These are phyloP conservation scores for Aramus guarauna DNA, from an alignment of 2,113 vertebrate species.

Conservation along the genomic window DNA sequence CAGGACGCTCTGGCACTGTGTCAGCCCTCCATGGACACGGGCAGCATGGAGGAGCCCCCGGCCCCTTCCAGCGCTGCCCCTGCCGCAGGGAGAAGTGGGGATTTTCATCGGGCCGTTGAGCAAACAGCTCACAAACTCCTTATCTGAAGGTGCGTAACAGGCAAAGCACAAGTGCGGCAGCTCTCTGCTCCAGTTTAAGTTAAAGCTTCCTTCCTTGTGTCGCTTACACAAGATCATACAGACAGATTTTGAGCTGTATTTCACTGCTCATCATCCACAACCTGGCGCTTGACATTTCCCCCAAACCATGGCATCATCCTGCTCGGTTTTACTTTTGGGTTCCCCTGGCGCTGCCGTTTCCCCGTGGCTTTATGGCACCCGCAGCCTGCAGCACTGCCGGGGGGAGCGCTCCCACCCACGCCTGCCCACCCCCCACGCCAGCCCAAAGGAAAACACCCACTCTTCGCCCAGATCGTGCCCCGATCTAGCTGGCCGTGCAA, in stretches of 20 bases:
- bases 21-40: rapidly evolving
- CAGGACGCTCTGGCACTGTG: background rate
- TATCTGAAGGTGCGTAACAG: rapidly evolving
- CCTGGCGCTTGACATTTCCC: too few relatives aligned
- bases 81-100: rapidly evolving
- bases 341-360: background rate
- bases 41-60: background rate
- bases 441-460: background rate
- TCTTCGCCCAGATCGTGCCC: background rate
- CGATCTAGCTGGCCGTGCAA: background rate
- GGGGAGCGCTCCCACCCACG: rapidly evolving
- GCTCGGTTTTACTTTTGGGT: rapidly evolving
- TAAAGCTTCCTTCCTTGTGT: background rate
- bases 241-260: rapidly evolving
- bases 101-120: too few relatives aligned
- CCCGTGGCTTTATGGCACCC: rapidly evolving
- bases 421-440: background rate
- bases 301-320: rapidly evolving
- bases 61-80: background rate
- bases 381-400: background rate
- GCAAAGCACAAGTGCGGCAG: background rate
- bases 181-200: background rate
- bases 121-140: background rate
- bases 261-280: background rate
- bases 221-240: rapidly evolving